These are phyloP conservation scores for Pedicia rivosa DNA, from an alignment of 2,888 invertebrate species.

Conservation along the genomic window DNA sequence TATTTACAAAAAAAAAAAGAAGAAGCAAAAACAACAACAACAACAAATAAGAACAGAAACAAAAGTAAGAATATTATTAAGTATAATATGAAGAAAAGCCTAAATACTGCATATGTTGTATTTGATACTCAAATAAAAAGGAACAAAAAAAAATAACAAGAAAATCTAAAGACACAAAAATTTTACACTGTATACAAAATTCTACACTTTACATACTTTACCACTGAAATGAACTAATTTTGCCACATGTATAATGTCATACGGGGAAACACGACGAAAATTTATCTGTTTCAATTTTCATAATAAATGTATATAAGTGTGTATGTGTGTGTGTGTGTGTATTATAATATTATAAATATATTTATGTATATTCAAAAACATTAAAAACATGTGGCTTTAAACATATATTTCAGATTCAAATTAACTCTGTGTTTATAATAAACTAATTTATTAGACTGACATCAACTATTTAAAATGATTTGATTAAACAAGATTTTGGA, in stretches of 20 bases:
- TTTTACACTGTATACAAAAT: neutral
- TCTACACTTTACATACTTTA: conserved; percentile 4
- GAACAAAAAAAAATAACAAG: no score
- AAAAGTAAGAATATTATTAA: no score
- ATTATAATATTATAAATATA: no score
- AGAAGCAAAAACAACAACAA: no score
- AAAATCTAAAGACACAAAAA: no score
- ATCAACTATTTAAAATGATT: neutral
- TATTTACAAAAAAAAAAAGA: neutral
- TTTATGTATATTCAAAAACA: neutral
- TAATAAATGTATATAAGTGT: no score
- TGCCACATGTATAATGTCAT: conserved; percentile 5
- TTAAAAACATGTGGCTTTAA: neutral
- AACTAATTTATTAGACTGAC: neutral
- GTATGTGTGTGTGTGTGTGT: no score
- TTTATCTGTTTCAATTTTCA: no score
- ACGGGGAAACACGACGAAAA: conserved; percentile 3
- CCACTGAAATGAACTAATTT: conserved; percentile 6
- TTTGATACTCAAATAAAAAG: no score
- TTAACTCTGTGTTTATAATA: neutral
- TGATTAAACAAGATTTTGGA: neutral
- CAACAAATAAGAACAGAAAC: no score
- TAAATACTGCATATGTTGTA: neutral
- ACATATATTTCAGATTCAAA: neutral
- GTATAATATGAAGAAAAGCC: no score